Base-by-base conservation (phyloP, 2,888 invertebrate species). In the Erebia palarica region DNA sequence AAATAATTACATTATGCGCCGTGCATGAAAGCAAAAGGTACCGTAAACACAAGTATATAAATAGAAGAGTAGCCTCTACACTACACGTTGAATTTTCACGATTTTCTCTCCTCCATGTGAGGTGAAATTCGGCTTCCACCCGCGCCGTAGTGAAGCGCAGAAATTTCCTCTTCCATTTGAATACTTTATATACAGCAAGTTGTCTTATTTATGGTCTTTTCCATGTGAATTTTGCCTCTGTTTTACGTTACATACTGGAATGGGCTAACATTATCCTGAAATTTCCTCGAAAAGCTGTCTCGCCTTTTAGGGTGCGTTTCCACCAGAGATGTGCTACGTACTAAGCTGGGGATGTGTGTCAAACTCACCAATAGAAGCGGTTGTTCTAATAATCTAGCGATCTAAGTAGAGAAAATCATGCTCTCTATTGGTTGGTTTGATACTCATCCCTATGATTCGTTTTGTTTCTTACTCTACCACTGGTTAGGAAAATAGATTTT, bases 101-200 rank as follows among this genome's bases (percentile, higher is more conserved):
- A 55, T 16, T 63, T 18, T 14, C 47, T 7, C 47, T 47, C 47
- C 2, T 14, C 21, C 18, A 21, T 21, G 44, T 44, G 60, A 9
- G 44, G 16, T 42, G 16, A 3, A 16, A 16, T 42, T 60, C 16
- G 42, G 7, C 42, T 44, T 60, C 16, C 42, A 8, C 42, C 44
- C 42, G 42, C 60, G 3, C 42, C 9, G 18, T 61, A 47, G 21
- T 21, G 3, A 47, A 9, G 47, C 63, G 47, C 21, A 47, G 63
- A 63, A 63, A 47, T 49, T 63, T 63, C 18, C 47, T 21, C 63
- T 63, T 7, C 18, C 63, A 14, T 49, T 49, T 63, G 63, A 47
- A 63, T 63, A 63, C 60, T 63, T 63, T 63, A 63, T 63, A 21
- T 63, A 49, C 49, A 47, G 21, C 63, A 18, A 14, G 63, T 21